A percentile compares a stretch with the other conserved stretches of the same genome.
Conservation (phyloP, 2,888 invertebrate genomes). For the Caenorhabditis sp. region DNA sequence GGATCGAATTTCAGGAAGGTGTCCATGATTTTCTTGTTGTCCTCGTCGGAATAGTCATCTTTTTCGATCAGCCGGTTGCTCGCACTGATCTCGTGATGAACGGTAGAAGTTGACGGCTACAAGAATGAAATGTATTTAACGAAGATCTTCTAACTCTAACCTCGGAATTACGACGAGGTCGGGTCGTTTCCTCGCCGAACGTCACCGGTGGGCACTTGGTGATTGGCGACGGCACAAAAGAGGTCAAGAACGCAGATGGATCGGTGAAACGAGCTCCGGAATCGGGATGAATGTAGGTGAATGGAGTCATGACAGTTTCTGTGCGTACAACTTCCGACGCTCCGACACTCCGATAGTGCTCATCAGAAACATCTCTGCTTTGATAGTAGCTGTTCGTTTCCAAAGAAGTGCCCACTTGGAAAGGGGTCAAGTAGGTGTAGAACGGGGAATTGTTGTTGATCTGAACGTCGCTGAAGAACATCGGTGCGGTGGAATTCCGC, state of each 20-base stretch:
- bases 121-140: too few species aligned
- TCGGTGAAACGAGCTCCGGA: constrained; percentile 44
- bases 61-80: not conserved
- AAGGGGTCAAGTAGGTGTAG: constrained; percentile 2
- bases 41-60: not conserved
- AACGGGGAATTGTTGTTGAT: constrained; percentile 23
- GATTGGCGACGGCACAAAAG: constrained; percentile 47
- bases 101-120: constrained; percentile 28
- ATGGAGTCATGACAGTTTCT: not conserved
- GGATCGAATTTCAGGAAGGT: constrained; percentile 25
- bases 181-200: constrained; percentile 9
- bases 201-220: constrained; percentile 30
- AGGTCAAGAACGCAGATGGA: constrained; percentile 38
- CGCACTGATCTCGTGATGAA: not conserved
- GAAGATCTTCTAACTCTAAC: too few species aligned
- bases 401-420: not conserved
- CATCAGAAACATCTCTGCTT: not conserved
- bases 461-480: constrained; percentile 13
- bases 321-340: constrained; percentile 11
- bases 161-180: constrained; percentile 21
- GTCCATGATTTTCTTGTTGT: constrained; percentile 20
- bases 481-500: not conserved
- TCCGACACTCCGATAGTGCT: constrained; percentile 7
- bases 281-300: constrained; percentile 38
- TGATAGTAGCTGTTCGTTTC: not conserved